These are phyloP conservation scores for Lasioglossum pauxillum DNA, from an alignment of 2,888 invertebrate genomes.

Conservation along the genomic window DNA sequence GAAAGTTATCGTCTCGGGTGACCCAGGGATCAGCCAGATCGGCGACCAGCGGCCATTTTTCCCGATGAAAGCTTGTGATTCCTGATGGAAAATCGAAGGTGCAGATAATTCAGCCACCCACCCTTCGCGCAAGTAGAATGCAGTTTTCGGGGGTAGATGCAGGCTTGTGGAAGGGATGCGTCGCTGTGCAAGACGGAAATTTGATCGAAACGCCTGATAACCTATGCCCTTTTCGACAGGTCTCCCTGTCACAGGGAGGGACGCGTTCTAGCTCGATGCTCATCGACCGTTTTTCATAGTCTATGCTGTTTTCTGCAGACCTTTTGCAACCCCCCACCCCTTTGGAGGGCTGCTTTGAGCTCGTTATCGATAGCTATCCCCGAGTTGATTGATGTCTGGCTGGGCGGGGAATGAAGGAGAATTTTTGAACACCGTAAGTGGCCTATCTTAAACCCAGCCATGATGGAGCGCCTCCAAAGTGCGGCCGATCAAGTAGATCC, in stretches of 20 bases:
- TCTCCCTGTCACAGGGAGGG: conserved; percentile 54
- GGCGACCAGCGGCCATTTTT: conserved; percentile 32
- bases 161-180: conserved; percentile 25
- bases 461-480: background rate
- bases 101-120: conserved; percentile 41
- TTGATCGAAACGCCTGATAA: conserved; percentile 70
- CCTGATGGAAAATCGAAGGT: conserved; percentile 42
- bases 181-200: conserved; percentile 52
- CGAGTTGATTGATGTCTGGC: conserved; percentile 35
- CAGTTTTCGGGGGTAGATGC: background rate
- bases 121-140: conserved; percentile 32
- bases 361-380: conserved; percentile 38
- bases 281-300: conserved; percentile 61
- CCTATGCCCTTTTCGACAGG: conserved; percentile 70
- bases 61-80: conserved; percentile 32
- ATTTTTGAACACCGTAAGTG: conserved; percentile 15
- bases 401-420: conserved; percentile 20
- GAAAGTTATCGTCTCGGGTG: conserved; percentile 58
- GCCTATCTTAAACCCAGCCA: background rate
- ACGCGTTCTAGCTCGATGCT: conserved; percentile 51
- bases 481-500: conserved; percentile 3
- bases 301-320: conserved; percentile 55
- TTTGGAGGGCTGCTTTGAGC: conserved; percentile 20
- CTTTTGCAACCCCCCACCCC: background rate
- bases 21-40: conserved; percentile 16